Conservation (phyloP, 2,113 vertebrate species). For the Bagarius yarrelli region DNA sequence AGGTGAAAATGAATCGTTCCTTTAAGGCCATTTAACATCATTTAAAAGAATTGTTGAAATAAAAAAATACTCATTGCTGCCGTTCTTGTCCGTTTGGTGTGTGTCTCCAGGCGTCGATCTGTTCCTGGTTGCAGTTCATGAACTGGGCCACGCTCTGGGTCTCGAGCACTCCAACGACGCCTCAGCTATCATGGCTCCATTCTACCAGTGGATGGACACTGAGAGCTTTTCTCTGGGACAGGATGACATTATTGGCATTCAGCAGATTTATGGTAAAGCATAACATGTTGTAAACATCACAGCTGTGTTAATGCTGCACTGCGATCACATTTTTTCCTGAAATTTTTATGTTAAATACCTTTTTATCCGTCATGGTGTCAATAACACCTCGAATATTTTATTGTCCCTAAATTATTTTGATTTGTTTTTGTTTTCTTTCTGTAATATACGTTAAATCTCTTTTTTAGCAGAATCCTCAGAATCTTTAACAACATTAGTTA, state of each 20-base stretch:
- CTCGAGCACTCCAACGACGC: constrained; percentile 93
- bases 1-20: constrained; percentile 70
- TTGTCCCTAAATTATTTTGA: too few species aligned
- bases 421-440: background rate
- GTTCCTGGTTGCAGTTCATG: constrained; percentile 88
- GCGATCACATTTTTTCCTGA: too few species aligned
- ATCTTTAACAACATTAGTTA: background rate
- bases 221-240: constrained; percentile 87
- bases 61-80: background rate
- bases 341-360: too few species aligned
- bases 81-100: background rate
- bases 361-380: too few species aligned
- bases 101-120: constrained; percentile 83
- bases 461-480: background rate
- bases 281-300: background rate
- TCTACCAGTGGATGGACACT: constrained; percentile 93
- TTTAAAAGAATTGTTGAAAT: background rate
- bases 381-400: too few species aligned
- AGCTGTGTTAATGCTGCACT: background rate
- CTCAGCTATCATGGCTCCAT: constrained; percentile 88
- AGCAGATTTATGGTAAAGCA: constrained; percentile 87
- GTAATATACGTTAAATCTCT: background rate
- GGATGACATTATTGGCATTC: constrained; percentile 89
- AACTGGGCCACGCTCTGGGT: constrained; percentile 91
- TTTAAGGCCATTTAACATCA: background rate